Conservation (phyloP, 2,888 invertebrate genomes). For the Campoletis raptor region DNA sequence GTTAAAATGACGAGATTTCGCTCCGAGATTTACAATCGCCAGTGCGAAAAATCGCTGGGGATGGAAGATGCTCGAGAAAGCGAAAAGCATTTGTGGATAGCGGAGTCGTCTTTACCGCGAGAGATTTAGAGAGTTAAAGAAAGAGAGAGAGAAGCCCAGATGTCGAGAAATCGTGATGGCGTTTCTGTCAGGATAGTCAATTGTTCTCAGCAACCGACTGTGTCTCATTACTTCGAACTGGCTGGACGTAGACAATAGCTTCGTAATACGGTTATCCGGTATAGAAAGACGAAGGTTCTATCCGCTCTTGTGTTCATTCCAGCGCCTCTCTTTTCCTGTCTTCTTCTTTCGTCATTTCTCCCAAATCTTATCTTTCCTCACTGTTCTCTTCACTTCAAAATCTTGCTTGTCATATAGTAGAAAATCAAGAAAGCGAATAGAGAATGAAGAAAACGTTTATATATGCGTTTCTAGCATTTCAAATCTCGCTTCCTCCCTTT, state of each 20-base stretch:
- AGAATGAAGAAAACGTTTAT: conserved; percentile 45
- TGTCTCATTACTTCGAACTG: conserved; percentile 84
- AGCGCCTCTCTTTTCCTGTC: conserved; percentile 56
- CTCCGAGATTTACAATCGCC: conserved; percentile 42
- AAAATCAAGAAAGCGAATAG: conserved; percentile 51
- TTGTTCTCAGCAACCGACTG: conserved; percentile 83
- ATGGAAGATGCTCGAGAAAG: conserved; percentile 61
- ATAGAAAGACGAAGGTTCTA: conserved; percentile 59
- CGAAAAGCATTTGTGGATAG: conserved; percentile 44
- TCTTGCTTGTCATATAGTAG: conserved; percentile 44
- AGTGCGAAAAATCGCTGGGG: conserved; percentile 54
- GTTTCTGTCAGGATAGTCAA: conserved; percentile 76
- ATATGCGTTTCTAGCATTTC: conserved; percentile 48
- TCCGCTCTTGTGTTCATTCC: conserved; percentile 45
- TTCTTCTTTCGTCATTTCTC: conserved; percentile 47
- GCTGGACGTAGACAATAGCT: conserved; percentile 82
- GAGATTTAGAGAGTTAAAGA: conserved; percentile 11
- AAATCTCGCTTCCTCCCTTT: conserved; percentile 31
- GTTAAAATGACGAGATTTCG: conserved; percentile 51
- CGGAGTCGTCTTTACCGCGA: background rate
- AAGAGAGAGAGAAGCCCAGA: conserved; percentile 19
- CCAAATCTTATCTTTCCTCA: conserved; percentile 69
- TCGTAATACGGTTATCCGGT: conserved; percentile 82
- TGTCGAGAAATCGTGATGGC: conserved; percentile 69
- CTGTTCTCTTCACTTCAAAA: conserved; percentile 42